phyloP scores from a whole-genome alignment of 2,888 invertebrate genomes.

The Sepioteuthis lessoniana region DNA sequence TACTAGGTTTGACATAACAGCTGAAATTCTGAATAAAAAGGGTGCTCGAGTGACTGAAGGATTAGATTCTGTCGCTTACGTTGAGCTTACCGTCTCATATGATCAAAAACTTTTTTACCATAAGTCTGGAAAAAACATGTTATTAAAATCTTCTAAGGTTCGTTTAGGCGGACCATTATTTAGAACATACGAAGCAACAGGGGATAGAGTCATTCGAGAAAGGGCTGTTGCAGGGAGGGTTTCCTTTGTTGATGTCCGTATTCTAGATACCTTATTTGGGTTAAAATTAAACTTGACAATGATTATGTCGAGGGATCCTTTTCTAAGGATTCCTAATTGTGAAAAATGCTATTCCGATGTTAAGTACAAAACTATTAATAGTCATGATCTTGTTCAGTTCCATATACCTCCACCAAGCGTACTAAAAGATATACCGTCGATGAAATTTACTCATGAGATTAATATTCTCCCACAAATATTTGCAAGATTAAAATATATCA shows the following conservation, averaged over 20 bases:
- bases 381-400: neutral
- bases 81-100: conserved; percentile 55
- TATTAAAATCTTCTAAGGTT: conserved; percentile 53
- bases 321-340: conserved; percentile 56
- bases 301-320: conserved; percentile 56
- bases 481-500: neutral
- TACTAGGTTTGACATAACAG: conserved; percentile 49
- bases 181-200: conserved; percentile 51
- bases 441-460: neutral
- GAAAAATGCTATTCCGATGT: conserved; percentile 51
- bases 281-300: conserved; percentile 52
- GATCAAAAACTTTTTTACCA: conserved; percentile 52
- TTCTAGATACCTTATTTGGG: conserved; percentile 55
- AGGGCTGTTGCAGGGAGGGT: conserved; percentile 54
- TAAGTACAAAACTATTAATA: conserved; percentile 49
- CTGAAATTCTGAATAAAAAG: conserved; percentile 52
- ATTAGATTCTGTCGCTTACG: conserved; percentile 57
- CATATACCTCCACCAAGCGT: neutral
- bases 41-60: conserved; percentile 52
- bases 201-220: conserved; percentile 54
- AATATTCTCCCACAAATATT: neutral
- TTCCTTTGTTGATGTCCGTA: conserved; percentile 54
- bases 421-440: neutral
- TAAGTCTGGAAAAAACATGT: conserved; percentile 51
- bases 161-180: conserved; percentile 55